Conservation (phyloP, 2,113 vertebrate species). For the Xenotilapia flavipinnis region DNA sequence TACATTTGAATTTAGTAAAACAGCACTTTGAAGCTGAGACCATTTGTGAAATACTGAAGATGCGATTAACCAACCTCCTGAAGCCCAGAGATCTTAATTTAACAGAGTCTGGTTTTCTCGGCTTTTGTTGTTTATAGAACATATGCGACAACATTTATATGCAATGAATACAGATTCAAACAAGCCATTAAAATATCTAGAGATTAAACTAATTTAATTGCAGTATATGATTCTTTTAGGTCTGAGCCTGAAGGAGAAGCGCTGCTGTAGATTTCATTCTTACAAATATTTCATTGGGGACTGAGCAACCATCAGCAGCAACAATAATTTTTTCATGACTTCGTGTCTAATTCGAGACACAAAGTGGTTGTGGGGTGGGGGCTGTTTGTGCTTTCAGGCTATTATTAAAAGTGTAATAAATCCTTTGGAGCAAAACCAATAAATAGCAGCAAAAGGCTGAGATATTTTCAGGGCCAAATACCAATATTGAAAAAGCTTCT, state of each 20-base stretch:
- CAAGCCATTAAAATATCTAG: background rate
- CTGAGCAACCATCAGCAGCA: slow-evolving; percentile 3
- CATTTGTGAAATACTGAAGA: background rate
- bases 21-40: background rate
- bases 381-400: slow-evolving; percentile 25
- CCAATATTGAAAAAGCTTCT: slow-evolving; percentile 7
- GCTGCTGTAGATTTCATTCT: slow-evolving; percentile 10
- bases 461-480: slow-evolving; percentile 26
- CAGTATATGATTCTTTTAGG: background rate
- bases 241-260: background rate
- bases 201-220: slow-evolving; percentile 16
- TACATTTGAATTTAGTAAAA: background rate
- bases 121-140: background rate
- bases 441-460: slow-evolving; percentile 32
- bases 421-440: slow-evolving; percentile 43
- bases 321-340: background rate
- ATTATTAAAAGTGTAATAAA: slow-evolving; percentile 54
- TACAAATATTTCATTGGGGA: slow-evolving; percentile 20
- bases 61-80: background rate
- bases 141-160: background rate
- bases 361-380: background rate
- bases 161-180: background rate
- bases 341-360: slow-evolving; percentile 14
- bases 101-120: background rate
- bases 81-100: background rate